These are phyloP conservation scores for Maconellicoccus hirsutus DNA, from an alignment of 1,140 invertebrate species.

Conservation along the genomic window DNA sequence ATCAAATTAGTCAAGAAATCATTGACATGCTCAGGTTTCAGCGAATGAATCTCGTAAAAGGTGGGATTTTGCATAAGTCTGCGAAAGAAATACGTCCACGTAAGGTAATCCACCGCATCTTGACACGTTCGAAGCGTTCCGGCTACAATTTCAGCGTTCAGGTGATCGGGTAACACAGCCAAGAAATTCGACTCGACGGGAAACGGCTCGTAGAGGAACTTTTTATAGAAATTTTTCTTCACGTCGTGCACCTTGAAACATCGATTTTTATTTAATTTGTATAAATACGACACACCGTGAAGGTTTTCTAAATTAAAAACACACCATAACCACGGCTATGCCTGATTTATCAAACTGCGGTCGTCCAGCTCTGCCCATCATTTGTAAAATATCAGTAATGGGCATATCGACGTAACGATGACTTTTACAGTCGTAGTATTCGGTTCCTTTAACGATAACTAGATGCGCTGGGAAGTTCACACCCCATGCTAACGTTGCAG, in stretches of 20 bases:
- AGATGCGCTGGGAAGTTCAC: constrained; percentile 96
- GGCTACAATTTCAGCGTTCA: constrained; percentile 85
- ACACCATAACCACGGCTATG: constrained; percentile 82
- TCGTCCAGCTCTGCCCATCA: constrained; percentile 96
- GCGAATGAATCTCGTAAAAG: constrained; percentile 74
- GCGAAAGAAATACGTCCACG: constrained; percentile 96
- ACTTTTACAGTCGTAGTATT: constrained; percentile 95
- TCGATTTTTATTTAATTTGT: too few species aligned
- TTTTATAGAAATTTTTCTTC: constrained; percentile 99
- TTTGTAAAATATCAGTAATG: constrained; percentile 96
- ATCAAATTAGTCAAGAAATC: constrained; percentile 61
- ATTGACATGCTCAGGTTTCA: constrained; percentile 63
- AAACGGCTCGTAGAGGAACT: constrained; percentile 98
- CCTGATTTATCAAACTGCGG: constrained; percentile 93
- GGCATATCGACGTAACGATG: constrained; percentile 98
- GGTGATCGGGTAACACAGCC: constrained; percentile 84
- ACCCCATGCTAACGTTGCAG: constrained; percentile 96
- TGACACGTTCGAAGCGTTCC: constrained; percentile 84
- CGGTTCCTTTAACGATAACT: constrained; percentile 78
- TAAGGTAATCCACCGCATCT: constrained; percentile 91
- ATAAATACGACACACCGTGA: too few species aligned
- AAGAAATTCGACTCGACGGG: constrained; percentile 94
- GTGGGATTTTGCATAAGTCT: constrained; percentile 82
- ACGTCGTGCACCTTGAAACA: constrained; percentile 65
- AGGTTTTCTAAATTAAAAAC: neutral